Base-by-base conservation (phyloP, 2,888 invertebrate genomes). In the Leucania comma region DNA sequence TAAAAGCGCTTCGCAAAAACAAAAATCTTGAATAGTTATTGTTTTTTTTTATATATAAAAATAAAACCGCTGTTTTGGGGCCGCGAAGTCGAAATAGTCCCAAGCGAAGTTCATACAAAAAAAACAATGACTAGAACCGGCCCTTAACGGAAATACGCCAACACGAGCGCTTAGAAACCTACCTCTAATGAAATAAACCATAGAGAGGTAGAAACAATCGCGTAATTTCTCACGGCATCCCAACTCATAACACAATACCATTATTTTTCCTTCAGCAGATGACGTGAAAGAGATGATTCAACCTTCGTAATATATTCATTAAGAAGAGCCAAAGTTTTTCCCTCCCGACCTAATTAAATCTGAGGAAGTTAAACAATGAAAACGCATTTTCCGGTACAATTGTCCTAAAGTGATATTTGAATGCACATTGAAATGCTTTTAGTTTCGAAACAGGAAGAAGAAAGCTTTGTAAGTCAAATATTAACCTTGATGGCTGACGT, bases 341-440 rank as follows among this genome's bases (percentile, higher is more conserved):
- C 66, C 24, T 38, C 68, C 68, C 62, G 56, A 75, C 14, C 75
- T 79, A 83, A 85, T 87, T 83, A 83, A 81, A 84, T 87, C 78
- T 74, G 68, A 83, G 84, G 85, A 84, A 83, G 80, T 78, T 61
- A 66, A 46, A 81, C 83, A 79, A 82, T 78, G 78, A 70, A 82
- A 82, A 80, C 73, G 82, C 76, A 83, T 86, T 84, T 83, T 69
- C 72, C 50, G 59, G 71, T 65, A 61, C 42, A 51, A n/a, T 69
- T 68, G 29, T 62, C 54, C 14, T 51, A 14, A 68, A 75, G 57
- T 38, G 46, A 58, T 61, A 62, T 63, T 57, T 62, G 24, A 68
- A 64, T 51, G 57, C 56, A 65, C 59, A 66, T 51, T 56, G 46
- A 12, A 73, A 64, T 51, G 46, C 61, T 78, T 71, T 80, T 68